phyloP scores from a whole-genome alignment of 2,113 vertebrate species.

The Ploceus nigricollis region DNA sequence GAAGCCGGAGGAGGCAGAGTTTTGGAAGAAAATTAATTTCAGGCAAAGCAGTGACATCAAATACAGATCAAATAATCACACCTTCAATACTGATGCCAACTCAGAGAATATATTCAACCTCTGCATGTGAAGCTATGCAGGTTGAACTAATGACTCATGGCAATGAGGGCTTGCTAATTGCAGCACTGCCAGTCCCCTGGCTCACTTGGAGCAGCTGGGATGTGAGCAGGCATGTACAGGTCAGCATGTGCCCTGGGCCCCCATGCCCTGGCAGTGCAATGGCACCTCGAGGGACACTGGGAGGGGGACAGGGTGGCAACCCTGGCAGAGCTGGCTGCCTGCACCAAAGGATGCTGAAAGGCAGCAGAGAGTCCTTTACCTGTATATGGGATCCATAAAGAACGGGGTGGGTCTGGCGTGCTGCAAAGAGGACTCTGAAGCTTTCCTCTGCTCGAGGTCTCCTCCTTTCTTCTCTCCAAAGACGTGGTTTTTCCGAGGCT shows the following conservation, averaged over 20 bases:
- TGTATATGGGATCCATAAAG: slow-evolving; percentile 99
- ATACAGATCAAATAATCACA: background rate
- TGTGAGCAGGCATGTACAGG: background rate
- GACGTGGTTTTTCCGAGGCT: slow-evolving; percentile 81
- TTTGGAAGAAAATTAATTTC: background rate
- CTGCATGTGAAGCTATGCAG: background rate
- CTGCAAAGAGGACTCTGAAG: slow-evolving; percentile 87
- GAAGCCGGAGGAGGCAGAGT: background rate
- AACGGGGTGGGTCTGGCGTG: slow-evolving; percentile 95
- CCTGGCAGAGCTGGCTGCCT: background rate
- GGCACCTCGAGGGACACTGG: background rate
- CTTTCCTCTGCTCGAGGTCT: slow-evolving; percentile 77
- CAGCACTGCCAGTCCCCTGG: fast-evolving
- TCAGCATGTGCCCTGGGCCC: background rate
- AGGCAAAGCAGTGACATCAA: background rate
- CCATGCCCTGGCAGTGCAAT: background rate
- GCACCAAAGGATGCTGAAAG: background rate
- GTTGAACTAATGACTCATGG: background rate
- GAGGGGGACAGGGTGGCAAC: background rate
- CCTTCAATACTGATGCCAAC: background rate
- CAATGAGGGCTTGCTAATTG: background rate
- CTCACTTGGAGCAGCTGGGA: background rate
- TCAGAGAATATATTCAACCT: background rate
- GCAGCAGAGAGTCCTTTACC: slow-evolving; percentile 74
- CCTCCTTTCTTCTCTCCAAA: slow-evolving; percentile 85